Conservation (phyloP, 1,140 invertebrate species). For the Helicorthomorpha holstii region DNA sequence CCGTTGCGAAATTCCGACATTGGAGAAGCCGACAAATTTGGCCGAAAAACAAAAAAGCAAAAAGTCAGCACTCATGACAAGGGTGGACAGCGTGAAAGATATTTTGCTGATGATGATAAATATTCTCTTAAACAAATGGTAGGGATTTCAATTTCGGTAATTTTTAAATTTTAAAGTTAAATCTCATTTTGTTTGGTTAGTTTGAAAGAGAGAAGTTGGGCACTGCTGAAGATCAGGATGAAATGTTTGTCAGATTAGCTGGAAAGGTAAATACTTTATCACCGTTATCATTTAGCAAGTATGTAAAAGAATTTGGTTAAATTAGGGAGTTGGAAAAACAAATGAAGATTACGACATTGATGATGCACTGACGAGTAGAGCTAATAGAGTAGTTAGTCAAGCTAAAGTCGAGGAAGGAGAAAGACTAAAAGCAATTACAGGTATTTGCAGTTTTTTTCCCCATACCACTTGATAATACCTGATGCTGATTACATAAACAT, state of each 20-base stretch:
- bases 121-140: constrained; percentile 73
- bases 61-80: constrained; percentile 47
- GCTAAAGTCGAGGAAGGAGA: constrained; percentile 44
- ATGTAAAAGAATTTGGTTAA: constrained; percentile 6
- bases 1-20: constrained; percentile 13
- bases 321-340: constrained; percentile 38
- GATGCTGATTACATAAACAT: not conserved
- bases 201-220: constrained; percentile 77
- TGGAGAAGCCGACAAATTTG: constrained; percentile 9
- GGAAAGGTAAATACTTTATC: constrained; percentile 38
- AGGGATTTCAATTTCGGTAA: constrained; percentile 14
- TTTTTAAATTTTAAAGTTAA: not conserved
- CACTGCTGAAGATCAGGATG: constrained; percentile 60
- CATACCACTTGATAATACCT: too few species aligned
- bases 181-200: constrained; percentile 30
- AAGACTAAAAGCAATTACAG: constrained; percentile 42
- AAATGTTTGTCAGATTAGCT: constrained; percentile 55
- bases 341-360: constrained; percentile 60
- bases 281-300: not conserved
- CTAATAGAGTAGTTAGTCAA: constrained; percentile 39
- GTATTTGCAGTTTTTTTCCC: too few species aligned
- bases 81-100: constrained; percentile 50
- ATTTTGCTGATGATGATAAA: constrained; percentile 82
- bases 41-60: constrained; percentile 32
- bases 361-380: constrained; percentile 65